Percentiles rank a stretch among this genome's conserved stretches.
These are phyloP conservation scores for Eptatretus burgeri DNA, from an alignment of 2,113 vertebrate species.

Conservation along the genomic window DNA sequence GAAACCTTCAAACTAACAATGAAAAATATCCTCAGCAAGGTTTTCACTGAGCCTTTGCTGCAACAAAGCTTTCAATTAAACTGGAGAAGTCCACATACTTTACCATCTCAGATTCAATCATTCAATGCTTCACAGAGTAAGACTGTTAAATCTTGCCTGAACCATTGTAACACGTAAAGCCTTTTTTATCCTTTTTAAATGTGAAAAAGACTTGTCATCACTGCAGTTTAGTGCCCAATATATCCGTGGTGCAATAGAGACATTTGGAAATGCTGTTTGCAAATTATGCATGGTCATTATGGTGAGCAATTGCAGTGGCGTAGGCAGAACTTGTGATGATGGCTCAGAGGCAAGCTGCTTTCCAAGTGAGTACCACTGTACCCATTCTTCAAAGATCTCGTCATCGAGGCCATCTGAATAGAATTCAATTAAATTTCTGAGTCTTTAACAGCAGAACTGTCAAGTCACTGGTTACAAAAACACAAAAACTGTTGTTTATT, in stretches of 20 bases:
- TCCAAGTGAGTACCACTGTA: not conserved
- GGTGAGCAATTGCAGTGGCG: not conserved
- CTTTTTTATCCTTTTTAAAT: conserved; percentile 5
- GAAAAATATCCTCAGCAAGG: too few relatives aligned
- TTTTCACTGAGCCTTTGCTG: too few relatives aligned
- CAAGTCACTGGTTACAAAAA: not conserved
- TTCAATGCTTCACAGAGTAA: conserved; percentile 1
- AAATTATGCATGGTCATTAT: conserved; percentile 4
- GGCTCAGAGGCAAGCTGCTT: not conserved
- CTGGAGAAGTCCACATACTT: too few relatives aligned
- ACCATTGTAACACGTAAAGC: not conserved
- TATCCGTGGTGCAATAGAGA: not conserved
- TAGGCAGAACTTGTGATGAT: not conserved
- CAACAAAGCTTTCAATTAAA: too few relatives aligned
- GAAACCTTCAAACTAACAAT: too few relatives aligned
- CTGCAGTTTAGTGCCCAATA: not conserved
- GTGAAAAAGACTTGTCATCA: conserved; percentile 1
- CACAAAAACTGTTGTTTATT: not conserved
- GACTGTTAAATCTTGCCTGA: not conserved
- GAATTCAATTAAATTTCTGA: conserved; percentile 4
- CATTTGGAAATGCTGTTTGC: not conserved
- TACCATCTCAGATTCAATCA: too few relatives aligned
- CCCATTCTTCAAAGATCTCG: conserved; percentile 5
- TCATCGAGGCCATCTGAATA: conserved; percentile 5
- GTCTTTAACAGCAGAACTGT: conserved; percentile 2